A percentile compares a stretch with the other conserved stretches of the same genome.
phyloP scores from a whole-genome alignment of 2,888 invertebrate species.

The Micoletzkya japonica region DNA sequence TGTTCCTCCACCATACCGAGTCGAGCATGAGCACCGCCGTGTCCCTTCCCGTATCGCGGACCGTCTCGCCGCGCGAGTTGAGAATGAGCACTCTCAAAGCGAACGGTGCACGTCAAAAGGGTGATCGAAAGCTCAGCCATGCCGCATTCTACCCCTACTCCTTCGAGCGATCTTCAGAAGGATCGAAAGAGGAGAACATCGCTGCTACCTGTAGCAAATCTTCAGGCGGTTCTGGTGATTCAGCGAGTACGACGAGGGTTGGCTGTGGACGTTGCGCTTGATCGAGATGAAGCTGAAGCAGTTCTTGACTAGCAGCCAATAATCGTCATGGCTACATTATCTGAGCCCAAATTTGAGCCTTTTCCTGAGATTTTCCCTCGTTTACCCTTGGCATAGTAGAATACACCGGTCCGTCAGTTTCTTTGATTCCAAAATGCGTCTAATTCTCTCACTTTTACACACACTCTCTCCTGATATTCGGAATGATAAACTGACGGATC shows the following conservation, averaged over 20 bases:
- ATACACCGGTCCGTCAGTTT: too few relatives aligned
- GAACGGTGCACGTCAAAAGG: not conserved
- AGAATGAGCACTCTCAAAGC: conserved; percentile 31
- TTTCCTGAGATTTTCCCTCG: too few relatives aligned
- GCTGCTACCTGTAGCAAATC: conserved; percentile 50
- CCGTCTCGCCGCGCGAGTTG: conserved; percentile 18
- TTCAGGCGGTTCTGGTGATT: conserved; percentile 32
- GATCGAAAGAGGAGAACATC: too few relatives aligned
- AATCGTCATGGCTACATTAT: too few relatives aligned
- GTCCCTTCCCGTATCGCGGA: conserved; percentile 28
- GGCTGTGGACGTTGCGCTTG: conserved; percentile 41
- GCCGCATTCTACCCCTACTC: not conserved
- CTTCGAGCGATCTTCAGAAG: too few relatives aligned
- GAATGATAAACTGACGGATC: too few relatives aligned
- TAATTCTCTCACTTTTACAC: too few relatives aligned
- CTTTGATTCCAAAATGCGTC: too few relatives aligned
- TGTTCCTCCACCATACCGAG: conserved; percentile 17
- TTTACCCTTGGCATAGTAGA: too few relatives aligned
- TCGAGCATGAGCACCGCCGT: conserved; percentile 24
- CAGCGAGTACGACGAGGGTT: conserved; percentile 41
- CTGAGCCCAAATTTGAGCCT: too few relatives aligned
- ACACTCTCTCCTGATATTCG: too few relatives aligned
- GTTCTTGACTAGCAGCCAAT: too few relatives aligned
- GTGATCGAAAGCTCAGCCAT: not conserved
- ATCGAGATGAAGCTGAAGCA: conserved; percentile 36